phyloP scores from a whole-genome alignment of 2,113 vertebrate genomes.

The Onychostoma macrolepis region DNA sequence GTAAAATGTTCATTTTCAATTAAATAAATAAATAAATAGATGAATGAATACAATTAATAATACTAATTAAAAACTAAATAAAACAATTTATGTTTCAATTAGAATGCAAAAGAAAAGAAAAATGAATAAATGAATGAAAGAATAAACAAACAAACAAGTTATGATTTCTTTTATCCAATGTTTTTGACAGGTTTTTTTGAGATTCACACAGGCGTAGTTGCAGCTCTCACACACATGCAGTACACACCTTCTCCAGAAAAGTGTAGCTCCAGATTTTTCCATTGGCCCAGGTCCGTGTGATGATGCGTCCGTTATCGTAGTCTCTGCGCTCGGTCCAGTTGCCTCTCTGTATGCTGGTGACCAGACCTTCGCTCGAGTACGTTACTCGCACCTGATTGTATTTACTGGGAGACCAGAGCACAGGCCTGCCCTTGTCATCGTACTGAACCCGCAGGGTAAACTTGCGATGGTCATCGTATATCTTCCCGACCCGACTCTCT shows the following conservation, averaged over 20 bases:
- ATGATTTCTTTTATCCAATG: background rate
- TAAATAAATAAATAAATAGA: too few relatives aligned
- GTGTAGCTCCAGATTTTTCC: conserved; percentile 99
- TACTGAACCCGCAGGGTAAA: conserved; percentile 97
- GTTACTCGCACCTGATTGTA: conserved; percentile 97
- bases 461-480: conserved; percentile 98
- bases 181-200: background rate
- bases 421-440: conserved; percentile 86
- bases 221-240: conserved; percentile 23
- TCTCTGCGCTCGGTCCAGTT: conserved; percentile 95
- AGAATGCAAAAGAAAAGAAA: too few relatives aligned
- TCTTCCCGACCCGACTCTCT: conserved; percentile 91
- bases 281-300: conserved; percentile 94
- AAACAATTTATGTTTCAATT: too few relatives aligned
- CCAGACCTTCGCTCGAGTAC: conserved; percentile 86
- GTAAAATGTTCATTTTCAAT: too few relatives aligned
- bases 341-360: conserved; percentile 91
- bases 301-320: conserved; percentile 91
- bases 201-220: background rate
- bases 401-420: conserved; percentile 95
- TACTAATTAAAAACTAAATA: too few relatives aligned
- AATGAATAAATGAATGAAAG: too few relatives aligned
- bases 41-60: too few relatives aligned
- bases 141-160: too few relatives aligned
- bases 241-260: conserved; percentile 90